Conservation (phyloP, 2,888 invertebrate species). For the Deladenus siricidicola region DNA sequence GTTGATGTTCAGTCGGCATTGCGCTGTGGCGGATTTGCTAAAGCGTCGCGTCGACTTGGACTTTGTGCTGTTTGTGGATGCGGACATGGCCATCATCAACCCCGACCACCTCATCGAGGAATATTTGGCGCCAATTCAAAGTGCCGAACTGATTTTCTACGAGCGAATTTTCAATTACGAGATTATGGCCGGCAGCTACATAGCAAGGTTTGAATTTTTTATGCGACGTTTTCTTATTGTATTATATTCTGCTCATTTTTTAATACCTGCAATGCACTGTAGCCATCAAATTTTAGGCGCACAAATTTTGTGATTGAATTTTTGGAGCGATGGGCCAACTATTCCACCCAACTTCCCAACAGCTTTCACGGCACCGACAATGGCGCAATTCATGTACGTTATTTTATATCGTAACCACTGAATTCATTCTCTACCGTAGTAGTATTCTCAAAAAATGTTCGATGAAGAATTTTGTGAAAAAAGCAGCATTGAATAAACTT, state of each 20-base stretch:
- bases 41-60: conserved; percentile 22
- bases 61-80: conserved; percentile 35
- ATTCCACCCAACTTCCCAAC: conserved; percentile 23
- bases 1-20: conserved; percentile 49
- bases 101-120: conserved; percentile 37
- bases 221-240: background rate
- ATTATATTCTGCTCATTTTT: background rate
- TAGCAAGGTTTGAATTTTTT: conserved; percentile 20
- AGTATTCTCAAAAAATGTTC: no score
- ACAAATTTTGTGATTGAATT: conserved; percentile 21
- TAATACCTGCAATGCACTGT: background rate
- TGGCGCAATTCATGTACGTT: conserved; percentile 38
- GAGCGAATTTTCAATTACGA: conserved; percentile 48
- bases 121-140: conserved; percentile 23
- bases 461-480: no score
- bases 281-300: conserved; percentile 22
- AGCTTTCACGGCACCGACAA: conserved; percentile 37
- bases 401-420: background rate
- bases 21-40: conserved; percentile 27
- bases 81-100: conserved; percentile 37
- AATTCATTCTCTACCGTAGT: no score
- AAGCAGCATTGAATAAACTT: no score
- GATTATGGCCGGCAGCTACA: conserved; percentile 46
- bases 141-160: conserved; percentile 41
- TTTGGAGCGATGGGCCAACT: conserved; percentile 28